Base-by-base conservation (phyloP, 2,888 invertebrate species). In the Thymelicus acteon region DNA sequence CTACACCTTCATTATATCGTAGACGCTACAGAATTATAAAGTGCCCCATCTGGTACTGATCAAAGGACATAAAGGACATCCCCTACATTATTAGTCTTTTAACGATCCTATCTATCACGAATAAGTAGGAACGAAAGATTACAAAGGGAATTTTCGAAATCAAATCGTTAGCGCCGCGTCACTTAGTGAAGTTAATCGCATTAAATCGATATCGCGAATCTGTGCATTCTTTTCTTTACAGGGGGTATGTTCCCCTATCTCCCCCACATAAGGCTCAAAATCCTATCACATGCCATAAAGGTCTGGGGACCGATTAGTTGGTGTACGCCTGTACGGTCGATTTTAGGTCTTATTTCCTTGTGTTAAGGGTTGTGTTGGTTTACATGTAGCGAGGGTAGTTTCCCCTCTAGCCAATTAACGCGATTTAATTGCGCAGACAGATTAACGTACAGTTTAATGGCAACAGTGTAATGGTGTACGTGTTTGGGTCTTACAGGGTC, bases 401-500 rank as follows among this genome's bases (percentile, higher is more conserved):
- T 80, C 84, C 88, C 91, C 90, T 77, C 82, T 77, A 83, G 84
- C 91, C 93, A 93, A 93, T 93, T 93, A 93, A 89, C 88, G 91
- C 87, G 89, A 90, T 90, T 90, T 93, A 93, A 93, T 92, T 90
- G 89, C 88, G 86, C 86, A 85, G 85, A 86, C 90, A 88, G 93
- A 92, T 92, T 92, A 91, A 85, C 85, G 86, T 81, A 82, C 75
- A 83, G 80, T 83, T 90, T 91, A 92, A 92, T 92, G 91, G 91
- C 91, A 91, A 90, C 88, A 90, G 88, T 88, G 88, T 87, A 85
- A 88, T 84, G 83, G 72, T 70, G 72, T 62, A 54, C 61, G 19
- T 63, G 40, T 70, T 70, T 60, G 69, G 69, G 52, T 58, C 49
- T 69, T 58, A 60, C 12, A 70, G 60, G 48, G 58, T 49, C 31